Evolutionary conservation across 1,140 invertebrate genomes (phyloP).

Genomic region (Papilio polyxenes): DNA sequence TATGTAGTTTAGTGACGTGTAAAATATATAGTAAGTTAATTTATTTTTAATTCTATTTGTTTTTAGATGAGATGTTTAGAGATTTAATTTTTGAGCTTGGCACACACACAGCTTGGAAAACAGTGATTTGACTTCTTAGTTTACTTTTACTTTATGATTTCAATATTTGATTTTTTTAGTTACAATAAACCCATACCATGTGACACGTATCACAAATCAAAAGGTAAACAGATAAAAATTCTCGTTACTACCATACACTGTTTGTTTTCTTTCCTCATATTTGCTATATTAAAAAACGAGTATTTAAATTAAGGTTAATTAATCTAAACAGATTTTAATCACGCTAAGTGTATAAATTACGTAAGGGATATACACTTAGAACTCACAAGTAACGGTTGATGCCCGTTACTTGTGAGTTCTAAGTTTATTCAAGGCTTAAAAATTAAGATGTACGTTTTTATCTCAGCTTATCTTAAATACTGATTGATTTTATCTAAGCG

Average conservation of each 20-base stretch:
- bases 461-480: constrained; percentile 36
- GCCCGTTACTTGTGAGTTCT: background rate
- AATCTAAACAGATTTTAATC: background rate
- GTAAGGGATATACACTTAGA: background rate
- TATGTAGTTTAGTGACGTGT: too few species aligned
- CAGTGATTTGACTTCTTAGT: background rate
- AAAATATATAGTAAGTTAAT: too few species aligned
- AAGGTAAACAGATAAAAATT: background rate
- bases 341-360: background rate
- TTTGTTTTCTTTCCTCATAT: background rate
- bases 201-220: background rate
- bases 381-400: background rate
- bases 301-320: constrained; percentile 6
- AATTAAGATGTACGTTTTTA: constrained; percentile 23
- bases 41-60: too few species aligned
- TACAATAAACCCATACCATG: background rate
- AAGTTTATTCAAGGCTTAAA: background rate
- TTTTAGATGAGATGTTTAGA: too few species aligned
- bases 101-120: too few species aligned
- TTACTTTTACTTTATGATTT: background rate
- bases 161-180: background rate
- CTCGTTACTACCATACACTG: background rate
- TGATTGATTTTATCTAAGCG: constrained; percentile 35
- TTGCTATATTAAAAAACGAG: background rate
- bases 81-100: too few species aligned